Conservation (phyloP, 2,888 invertebrate species). For the Luffia ferchaultella region DNA sequence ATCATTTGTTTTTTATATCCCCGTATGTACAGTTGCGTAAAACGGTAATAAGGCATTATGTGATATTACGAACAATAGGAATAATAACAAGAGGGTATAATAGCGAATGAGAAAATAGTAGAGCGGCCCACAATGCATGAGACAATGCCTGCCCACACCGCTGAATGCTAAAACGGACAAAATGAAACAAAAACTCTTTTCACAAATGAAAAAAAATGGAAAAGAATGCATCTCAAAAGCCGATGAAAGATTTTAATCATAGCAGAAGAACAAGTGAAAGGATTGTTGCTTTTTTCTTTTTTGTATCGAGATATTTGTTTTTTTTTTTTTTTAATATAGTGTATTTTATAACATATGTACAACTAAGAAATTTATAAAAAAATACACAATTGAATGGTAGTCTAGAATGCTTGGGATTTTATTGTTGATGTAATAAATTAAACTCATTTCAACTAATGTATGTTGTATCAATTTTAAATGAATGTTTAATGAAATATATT, state of each 20-base stretch:
- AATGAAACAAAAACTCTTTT: constrained; percentile 52
- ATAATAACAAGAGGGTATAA: constrained; percentile 49
- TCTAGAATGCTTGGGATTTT: too few relatives aligned
- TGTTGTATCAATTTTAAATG: too few relatives aligned
- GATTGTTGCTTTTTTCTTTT: background rate
- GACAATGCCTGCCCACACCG: constrained; percentile 45
- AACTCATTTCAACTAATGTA: too few relatives aligned
- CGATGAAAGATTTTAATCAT: constrained; percentile 22
- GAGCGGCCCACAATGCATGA: constrained; percentile 36
- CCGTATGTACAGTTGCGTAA: background rate
- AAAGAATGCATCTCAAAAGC: constrained; percentile 27
- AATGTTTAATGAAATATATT: too few relatives aligned
- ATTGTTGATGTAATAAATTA: too few relatives aligned
- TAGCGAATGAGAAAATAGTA: constrained; percentile 57
- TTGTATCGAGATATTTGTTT: background rate
- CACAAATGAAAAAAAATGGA: constrained; percentile 38
- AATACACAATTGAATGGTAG: too few relatives aligned
- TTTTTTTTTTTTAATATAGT: background rate
- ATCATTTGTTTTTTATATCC: too few relatives aligned
- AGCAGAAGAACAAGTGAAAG: background rate
- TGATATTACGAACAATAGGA: constrained; percentile 48
- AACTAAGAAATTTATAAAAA: too few relatives aligned
- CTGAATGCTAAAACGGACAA: constrained; percentile 32
- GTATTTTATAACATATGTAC: too few relatives aligned
- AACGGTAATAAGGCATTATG: constrained; percentile 30